phyloP scores from a whole-genome alignment of 2,113 vertebrate genomes.

The Cavia aperea region DNA sequence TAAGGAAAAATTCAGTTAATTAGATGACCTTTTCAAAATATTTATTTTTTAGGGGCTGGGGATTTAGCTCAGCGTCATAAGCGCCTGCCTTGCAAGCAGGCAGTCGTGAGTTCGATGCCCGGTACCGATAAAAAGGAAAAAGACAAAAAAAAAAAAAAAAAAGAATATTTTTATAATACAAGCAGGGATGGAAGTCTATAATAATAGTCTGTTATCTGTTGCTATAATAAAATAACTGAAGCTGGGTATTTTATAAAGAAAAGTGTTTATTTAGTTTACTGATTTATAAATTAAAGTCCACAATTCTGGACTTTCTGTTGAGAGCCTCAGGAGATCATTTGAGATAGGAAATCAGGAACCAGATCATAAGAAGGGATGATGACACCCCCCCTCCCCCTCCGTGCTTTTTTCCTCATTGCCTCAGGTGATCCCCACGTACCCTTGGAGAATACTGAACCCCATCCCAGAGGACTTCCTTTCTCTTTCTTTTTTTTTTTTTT shows the following conservation, averaged over 20 bases:
- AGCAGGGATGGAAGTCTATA: conserved; percentile 1
- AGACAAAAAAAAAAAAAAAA: too few species aligned
- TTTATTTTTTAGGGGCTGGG: not conserved
- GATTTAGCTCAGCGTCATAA: too few species aligned
- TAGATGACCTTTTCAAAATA: not conserved
- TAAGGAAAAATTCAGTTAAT: conserved; percentile 11
- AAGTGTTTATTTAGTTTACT: not conserved
- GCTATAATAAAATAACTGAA: not conserved
- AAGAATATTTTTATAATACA: not conserved
- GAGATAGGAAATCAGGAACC: not conserved
- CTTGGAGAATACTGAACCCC: not conserved
- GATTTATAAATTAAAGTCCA: not conserved
- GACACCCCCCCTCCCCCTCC: accelerated
- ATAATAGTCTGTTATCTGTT: not conserved
- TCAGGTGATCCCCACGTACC: not conserved
- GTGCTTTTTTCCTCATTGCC: not conserved
- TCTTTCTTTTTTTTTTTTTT: not conserved
- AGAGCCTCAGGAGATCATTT: not conserved
- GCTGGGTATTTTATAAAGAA: not conserved
- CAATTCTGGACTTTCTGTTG: not conserved
- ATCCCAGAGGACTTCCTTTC: not conserved
- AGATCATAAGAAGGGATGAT: not conserved
- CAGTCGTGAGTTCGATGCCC: too few species aligned
- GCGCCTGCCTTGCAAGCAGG: too few species aligned
- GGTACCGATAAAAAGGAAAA: too few species aligned